Evolutionary conservation across 2,113 vertebrate genomes (phyloP).

Genomic region (Scomber scombrus): DNA sequence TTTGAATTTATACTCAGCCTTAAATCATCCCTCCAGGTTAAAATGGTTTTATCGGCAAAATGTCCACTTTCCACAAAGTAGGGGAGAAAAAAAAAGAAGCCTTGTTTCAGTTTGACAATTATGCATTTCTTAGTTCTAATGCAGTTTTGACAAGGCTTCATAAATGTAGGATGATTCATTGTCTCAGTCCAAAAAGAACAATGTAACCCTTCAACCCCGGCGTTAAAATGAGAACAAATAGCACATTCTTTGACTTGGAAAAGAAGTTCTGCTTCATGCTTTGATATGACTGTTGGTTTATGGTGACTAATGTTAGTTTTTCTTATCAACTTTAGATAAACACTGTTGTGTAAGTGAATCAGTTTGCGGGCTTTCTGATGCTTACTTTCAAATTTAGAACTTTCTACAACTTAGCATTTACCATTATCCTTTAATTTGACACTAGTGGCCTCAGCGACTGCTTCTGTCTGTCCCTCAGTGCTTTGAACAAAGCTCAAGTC

Average conservation of each 20-base stretch:
- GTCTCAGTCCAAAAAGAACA: constrained; percentile 9
- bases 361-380: not conserved
- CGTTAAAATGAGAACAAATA: not conserved
- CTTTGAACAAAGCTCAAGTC: constrained; percentile 92
- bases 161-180: not conserved
- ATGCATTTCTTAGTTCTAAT: constrained; percentile 30
- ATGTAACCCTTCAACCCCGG: not conserved
- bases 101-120: constrained; percentile 48
- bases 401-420: too few relatives aligned
- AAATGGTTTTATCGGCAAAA: constrained; percentile 37
- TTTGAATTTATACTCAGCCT: constrained; percentile 20
- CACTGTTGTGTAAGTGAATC: not conserved
- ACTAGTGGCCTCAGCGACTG: too few relatives aligned
- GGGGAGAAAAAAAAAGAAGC: constrained; percentile 23
- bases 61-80: constrained; percentile 14
- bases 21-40: constrained; percentile 54
- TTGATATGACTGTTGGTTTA: constrained; percentile 10
- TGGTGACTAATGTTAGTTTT: not conserved
- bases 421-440: too few relatives aligned
- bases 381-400: not conserved
- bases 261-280: not conserved
- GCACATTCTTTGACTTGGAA: not conserved
- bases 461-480: constrained; percentile 90
- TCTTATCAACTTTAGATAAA: not conserved
- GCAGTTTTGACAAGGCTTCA: constrained; percentile 35